Base-by-base conservation (phyloP, 92 coral and sea anemone species). In the Actinernus sp. region DNA sequence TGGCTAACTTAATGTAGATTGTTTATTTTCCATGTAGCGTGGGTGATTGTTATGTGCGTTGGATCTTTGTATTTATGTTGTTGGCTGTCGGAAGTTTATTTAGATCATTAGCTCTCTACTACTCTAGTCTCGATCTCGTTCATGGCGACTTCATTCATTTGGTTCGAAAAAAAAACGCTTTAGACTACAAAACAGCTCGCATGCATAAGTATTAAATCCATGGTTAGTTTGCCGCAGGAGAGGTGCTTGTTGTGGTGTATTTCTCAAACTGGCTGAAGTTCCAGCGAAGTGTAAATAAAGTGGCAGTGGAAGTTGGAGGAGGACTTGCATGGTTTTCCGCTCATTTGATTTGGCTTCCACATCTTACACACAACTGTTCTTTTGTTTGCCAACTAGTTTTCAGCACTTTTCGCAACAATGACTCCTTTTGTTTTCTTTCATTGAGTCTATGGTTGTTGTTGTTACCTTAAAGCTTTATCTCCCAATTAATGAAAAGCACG, bases 401-500 rank as follows among this genome's bases (percentile, higher is more conserved):
- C 50, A 65, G 50, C 79, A 46, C 73, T 63, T 65, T 70, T 44
- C 28, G 26, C 59, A 28, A 40, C 41, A 57, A 31, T 39, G 57
- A 40, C 34, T 49, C 27, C 70, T 74, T 75, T 74, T 50, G 39
- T 32, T 55, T 56, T 66, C 55, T 33, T 21, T 21, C 45, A 22
- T 55, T 70, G 66, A 70, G 26, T 57, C 65, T 62, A 58, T 61
- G 14, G 4, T 27, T 70, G 78, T 56, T 70, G 45, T 70, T 44
- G 41, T 36, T 36, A 7, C 41, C 7, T 36, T 36, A 7, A 36
- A 36, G 41, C 7, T 7, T 7, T 36, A 7, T 36, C 41, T 36
- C 41, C 14, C 41, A 36, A 7, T 14, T 36, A 36, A 36, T 14
- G 41, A 34, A 6, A 34, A 14, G 41, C 41, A 34, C 41, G 41